Evolutionary conservation across 2,888 invertebrate species (phyloP), one percentile per base, ranked within the genome.

Genomic region (Nowickia ferox): DNA sequence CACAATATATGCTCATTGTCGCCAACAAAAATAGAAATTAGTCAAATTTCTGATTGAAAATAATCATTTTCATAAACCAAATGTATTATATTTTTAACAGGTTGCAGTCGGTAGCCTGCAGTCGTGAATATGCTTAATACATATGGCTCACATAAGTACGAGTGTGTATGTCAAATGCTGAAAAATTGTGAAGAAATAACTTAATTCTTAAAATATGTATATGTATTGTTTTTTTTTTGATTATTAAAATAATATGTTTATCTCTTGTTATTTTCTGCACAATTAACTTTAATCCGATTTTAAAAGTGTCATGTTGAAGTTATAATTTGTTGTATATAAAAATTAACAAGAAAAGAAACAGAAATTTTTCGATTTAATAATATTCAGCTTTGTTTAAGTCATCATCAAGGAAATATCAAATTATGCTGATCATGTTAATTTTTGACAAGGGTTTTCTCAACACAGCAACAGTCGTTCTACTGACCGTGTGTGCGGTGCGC

Each of bases 371-470:
- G 59, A 74, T 76, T 72, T 76, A 48, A 76, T 80, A 83, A 66
- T 66, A 40, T 80, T 63, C 22, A 72, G 38, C 42, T 63, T 68
- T n/a, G 51, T 65, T 74, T 65, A 19, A 42, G n/a, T 68, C 59
- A 78, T 66, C 59, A 72, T 74, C 57, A 84, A 83, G 79, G 79
- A 80, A 83, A 82, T 69, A 80, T 55, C 76, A 86, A 86, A 86
- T 86, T 86, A 86, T 80, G 68, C 63, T 86, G 79, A 83, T 68
- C 83, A 68, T 78, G 72, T 71, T 71, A 15, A 66, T 79, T 77
- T 86, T 83, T 86, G 86, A 86, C 86, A 86, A 83, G 86, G 86
- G 86, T 86, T 63, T 53, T 42, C 15, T 65, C 30, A 59, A 30
- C 13, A n/a, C 53, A 9, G 17, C 57, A 42, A n/a, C n/a, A n/a